Conservation (phyloP, 2,797 vertebrate genomes). For the Sebastes cheni region DNA sequence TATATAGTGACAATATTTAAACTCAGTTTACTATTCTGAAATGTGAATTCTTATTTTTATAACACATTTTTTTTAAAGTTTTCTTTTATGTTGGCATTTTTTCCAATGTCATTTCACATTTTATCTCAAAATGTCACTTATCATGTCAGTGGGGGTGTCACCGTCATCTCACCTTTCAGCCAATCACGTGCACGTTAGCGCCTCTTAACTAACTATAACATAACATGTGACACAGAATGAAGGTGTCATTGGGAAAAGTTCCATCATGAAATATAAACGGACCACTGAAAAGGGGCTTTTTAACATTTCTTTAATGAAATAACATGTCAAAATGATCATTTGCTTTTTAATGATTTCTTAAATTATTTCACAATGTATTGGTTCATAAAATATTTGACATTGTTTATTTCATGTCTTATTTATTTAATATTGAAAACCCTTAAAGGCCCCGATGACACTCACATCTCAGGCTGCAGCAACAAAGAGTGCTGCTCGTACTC, state of each 20-base stretch:
- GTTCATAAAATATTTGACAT: background rate
- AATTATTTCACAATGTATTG: background rate
- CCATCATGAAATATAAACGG: background rate
- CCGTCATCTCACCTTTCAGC: background rate
- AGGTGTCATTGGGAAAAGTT: background rate
- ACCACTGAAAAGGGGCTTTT: background rate
- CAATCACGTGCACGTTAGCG: too few species aligned
- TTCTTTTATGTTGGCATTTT: too few species aligned
- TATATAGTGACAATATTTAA: background rate
- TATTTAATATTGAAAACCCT: background rate
- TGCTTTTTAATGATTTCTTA: background rate
- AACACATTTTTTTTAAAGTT: background rate
- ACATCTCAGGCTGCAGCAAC: background rate
- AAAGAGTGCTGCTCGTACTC: background rate
- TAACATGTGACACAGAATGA: background rate
- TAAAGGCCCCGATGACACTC: background rate
- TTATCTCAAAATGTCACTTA: background rate
- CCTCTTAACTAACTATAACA: background rate
- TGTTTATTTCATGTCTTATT: background rate
- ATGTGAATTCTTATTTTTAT: background rate
- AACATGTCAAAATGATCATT: background rate
- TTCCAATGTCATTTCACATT: background rate
- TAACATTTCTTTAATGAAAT: background rate
- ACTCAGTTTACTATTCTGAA: background rate
- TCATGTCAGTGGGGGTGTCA: background rate